These are phyloP conservation scores for Taurulus bubalis DNA, from an alignment of 2,113 vertebrate genomes.

Conservation along the genomic window DNA sequence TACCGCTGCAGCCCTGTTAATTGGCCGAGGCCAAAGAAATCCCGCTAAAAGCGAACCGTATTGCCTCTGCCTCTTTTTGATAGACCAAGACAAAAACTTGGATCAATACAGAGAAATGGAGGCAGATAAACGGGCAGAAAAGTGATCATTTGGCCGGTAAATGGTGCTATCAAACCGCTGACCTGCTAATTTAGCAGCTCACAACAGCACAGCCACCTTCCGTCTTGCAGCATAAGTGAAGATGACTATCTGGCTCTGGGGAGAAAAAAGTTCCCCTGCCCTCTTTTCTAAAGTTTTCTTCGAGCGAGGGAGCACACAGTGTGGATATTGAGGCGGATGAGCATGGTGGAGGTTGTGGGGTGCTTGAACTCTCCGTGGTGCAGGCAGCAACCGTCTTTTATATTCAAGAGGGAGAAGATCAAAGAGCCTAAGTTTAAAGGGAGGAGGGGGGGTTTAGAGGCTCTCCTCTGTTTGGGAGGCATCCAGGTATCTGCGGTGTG, in stretches of 20 bases:
- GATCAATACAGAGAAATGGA: conserved; percentile 68
- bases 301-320: conserved; percentile 52
- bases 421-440: conserved; percentile 81
- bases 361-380: conserved; percentile 78
- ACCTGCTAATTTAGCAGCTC: conserved; percentile 64
- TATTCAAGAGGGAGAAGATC: conserved; percentile 81
- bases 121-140: conserved; percentile 67
- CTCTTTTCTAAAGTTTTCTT: conserved; percentile 75
- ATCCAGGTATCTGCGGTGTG: conserved; percentile 77
- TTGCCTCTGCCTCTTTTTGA: conserved; percentile 45
- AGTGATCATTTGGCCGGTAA: conserved; percentile 72
- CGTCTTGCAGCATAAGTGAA: conserved; percentile 46
- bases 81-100: conserved; percentile 50
- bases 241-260: conserved; percentile 57
- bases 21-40: conserved; percentile 67
- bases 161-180: conserved; percentile 65
- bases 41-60: conserved; percentile 34
- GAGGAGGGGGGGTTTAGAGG: conserved; percentile 68
- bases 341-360: conserved; percentile 64
- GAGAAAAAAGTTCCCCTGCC: conserved; percentile 72
- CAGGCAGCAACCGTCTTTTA: conserved; percentile 75
- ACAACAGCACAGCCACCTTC: conserved; percentile 48
- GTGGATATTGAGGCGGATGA: conserved; percentile 67
- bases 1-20: conserved; percentile 67
- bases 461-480: conserved; percentile 78